Conservation (phyloP, 2,797 vertebrate genomes). For the Hapalemur alaotrensis region DNA sequence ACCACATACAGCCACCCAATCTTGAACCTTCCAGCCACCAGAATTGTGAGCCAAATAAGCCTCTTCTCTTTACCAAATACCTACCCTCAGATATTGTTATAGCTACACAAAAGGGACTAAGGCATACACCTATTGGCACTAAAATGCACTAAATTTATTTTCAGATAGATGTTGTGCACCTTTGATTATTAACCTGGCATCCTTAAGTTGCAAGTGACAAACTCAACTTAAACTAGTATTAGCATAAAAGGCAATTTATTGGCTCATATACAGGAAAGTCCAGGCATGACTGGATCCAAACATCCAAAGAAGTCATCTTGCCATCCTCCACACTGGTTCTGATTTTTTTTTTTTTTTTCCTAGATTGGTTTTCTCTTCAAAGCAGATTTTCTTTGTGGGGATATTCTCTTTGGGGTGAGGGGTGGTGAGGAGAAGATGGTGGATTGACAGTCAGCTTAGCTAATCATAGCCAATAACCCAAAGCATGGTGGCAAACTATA, state of each 20-base stretch:
- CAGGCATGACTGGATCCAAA: neutral
- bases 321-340: neutral
- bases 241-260: neutral
- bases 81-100: neutral
- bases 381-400: neutral
- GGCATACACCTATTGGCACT: neutral
- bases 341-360: neutral
- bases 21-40: neutral
- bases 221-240: neutral
- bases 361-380: neutral
- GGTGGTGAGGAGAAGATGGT: neutral
- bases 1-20: neutral
- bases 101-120: neutral
- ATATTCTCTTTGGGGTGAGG: neutral
- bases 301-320: neutral
- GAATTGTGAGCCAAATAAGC: neutral
- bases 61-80: neutral
- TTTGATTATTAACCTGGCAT: neutral
- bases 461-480: neutral
- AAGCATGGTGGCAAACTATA: neutral
- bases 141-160: slow-evolving; percentile 19
- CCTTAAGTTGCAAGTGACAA: slow-evolving; percentile 4
- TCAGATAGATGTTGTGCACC: neutral
- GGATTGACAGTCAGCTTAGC: neutral
- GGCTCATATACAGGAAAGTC: neutral